Base-by-base conservation (phyloP, 2,113 vertebrate species). In the Eurystomus gularis region DNA sequence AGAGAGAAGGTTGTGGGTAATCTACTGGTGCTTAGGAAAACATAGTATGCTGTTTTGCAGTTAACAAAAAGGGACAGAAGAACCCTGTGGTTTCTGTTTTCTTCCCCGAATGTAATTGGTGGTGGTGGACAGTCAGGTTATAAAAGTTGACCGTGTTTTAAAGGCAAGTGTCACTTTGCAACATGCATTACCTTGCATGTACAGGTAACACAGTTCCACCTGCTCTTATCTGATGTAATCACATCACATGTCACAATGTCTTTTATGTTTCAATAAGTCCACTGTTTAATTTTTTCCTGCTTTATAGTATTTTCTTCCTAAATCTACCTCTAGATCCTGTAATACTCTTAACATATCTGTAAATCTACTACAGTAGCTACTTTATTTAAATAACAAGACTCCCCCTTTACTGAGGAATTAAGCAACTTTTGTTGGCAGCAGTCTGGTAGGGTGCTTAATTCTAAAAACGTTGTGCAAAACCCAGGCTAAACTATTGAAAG, bases 331-430 rank as follows among this genome's bases (percentile, higher is more conserved):
- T 90, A 97, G 95, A 97, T 96, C 85, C 86, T 91, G 66, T 98
- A 98, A 98, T 98, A 96, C 96, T 98, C 97, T 98, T 98, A 98
- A 96, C 93, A 37, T 90, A 92, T 97, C 97, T 97, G 87, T 82
- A 96, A 97, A 96, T 95, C 94, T 97, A 97, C 96, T 97, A 98
- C 95, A 98, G 97, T 97, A 96, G 97, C 95, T 96, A 97, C 96
- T 97, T 98, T 97, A 97, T 98, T 98, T 93, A 96, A 96, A 97
- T 91, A 98, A 96, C 96, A 98, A 96, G 82, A 94, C 76, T 95
- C 70, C 65, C 97, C 85, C 94, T 97, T 97, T 90, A 94, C 82
- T 90, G 52, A 96, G 94, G 97, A 97, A 97, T 98, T 98, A 98
- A 97, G 83, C 77, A 96, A 93, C 87, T 60, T 69, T 97, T 96